These are phyloP conservation scores for Sula dactylatra DNA, from an alignment of 2,113 vertebrate species.

Conservation along the genomic window DNA sequence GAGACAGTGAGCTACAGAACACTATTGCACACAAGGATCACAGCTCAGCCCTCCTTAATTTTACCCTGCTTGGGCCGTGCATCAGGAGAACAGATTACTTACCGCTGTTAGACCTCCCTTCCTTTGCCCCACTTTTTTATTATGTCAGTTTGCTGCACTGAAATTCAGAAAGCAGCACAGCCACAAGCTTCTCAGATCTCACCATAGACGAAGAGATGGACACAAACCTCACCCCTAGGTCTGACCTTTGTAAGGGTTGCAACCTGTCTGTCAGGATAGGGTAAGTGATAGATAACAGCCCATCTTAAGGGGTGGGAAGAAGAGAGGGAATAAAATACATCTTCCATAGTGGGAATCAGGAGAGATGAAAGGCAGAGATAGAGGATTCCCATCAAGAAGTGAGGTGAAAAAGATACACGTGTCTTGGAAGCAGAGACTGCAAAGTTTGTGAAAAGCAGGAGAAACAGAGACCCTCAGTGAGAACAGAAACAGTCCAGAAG, in stretches of 20 bases:
- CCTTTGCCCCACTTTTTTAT: neutral
- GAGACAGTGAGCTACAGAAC: neutral
- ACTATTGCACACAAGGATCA: neutral
- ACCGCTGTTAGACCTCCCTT: neutral
- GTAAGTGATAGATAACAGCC: constrained; percentile 22
- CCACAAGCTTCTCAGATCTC: neutral
- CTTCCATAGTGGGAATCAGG: neutral
- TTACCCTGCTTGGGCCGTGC: neutral
- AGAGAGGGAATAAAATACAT: neutral
- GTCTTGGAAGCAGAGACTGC: neutral
- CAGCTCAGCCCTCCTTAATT: neutral
- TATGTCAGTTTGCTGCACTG: neutral
- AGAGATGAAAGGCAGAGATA: constrained; percentile 36
- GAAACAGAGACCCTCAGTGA: neutral
- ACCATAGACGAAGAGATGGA: neutral
- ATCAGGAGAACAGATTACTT: neutral
- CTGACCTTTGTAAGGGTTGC: constrained; percentile 26
- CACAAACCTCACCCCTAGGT: neutral
- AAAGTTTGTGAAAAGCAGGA: neutral
- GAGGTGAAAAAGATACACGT: neutral
- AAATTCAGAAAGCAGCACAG: neutral
- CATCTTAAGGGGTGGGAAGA: neutral
- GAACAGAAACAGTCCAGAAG: neutral
- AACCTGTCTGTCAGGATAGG: neutral
- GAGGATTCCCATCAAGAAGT: neutral